phyloP scores from a whole-genome alignment of 2,797 vertebrate genomes.

The Leptoclinus maculatus region DNA sequence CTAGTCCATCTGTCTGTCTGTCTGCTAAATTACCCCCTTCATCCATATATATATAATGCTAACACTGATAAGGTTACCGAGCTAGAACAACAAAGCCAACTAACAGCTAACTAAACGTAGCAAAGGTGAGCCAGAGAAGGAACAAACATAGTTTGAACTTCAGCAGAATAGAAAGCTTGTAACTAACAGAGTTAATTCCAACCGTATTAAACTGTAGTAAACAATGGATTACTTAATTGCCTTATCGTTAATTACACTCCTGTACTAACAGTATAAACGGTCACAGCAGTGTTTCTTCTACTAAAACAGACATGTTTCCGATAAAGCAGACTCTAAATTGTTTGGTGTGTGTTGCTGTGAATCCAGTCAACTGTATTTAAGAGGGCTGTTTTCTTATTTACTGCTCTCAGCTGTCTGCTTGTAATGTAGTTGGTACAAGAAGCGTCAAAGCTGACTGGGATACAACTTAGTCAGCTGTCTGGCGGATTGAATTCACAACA shows the following conservation, averaged over 20 bases:
- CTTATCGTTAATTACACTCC: background rate
- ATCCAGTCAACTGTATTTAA: background rate
- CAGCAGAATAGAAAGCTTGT: background rate
- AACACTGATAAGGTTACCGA: conserved; percentile 32
- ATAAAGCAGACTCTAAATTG: background rate
- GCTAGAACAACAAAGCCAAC: conserved; percentile 66
- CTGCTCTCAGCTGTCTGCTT: conserved; percentile 5
- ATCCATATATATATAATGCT: conserved; percentile 1
- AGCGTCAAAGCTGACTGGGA: conserved; percentile 9
- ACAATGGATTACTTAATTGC: background rate
- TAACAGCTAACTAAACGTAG: conserved; percentile 13
- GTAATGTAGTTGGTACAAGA: background rate
- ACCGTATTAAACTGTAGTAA: background rate
- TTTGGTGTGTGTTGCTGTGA: background rate
- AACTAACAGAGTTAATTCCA: background rate
- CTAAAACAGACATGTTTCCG: background rate
- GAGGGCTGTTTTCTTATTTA: background rate
- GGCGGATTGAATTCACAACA: background rate
- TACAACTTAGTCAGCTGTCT: conserved; percentile 15
- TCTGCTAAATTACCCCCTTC: background rate
- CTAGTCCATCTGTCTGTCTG: background rate
- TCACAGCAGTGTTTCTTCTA: background rate
- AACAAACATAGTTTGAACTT: conserved; percentile 18
- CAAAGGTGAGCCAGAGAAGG: background rate
- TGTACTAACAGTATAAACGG: no score